phyloP scores from a whole-genome alignment of 1,140 invertebrate genomes.

The Papilio machaon region DNA sequence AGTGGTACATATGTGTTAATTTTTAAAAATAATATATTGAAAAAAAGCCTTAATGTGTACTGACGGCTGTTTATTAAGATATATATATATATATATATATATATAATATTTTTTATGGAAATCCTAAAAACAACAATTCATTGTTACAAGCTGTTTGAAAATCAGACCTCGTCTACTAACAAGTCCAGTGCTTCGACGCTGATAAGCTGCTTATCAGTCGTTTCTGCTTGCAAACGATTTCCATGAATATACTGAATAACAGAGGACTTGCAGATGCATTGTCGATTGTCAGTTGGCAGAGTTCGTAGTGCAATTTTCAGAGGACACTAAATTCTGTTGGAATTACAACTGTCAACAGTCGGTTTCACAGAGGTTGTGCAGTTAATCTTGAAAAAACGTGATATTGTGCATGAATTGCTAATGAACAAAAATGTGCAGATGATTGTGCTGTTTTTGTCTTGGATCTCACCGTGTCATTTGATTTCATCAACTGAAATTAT shows the following conservation, averaged over 20 bases:
- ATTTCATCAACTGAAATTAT: not conserved
- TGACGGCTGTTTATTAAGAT: no score
- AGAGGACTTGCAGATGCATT: not conserved
- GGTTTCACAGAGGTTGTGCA: not conserved
- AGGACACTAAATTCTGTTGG: not conserved
- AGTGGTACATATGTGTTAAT: not conserved
- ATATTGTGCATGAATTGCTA: not conserved
- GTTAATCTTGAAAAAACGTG: not conserved
- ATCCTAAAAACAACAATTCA: not conserved
- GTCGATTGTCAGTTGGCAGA: not conserved
- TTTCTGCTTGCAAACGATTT: not conserved
- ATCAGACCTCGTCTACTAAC: not conserved
- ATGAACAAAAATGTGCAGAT: not conserved
- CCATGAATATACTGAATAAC: not conserved
- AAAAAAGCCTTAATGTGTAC: not conserved
- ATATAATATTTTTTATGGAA: not conserved
- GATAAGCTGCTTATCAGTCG: constrained; percentile 4
- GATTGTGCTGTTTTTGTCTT: not conserved
- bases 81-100: no score
- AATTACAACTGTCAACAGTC: not conserved
- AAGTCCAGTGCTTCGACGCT: not conserved
- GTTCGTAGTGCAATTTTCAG: not conserved
- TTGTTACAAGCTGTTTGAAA: not conserved
- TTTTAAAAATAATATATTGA: not conserved
- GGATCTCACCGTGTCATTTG: not conserved